Base-by-base conservation (phyloP, 64 coral and sea anemone species). In the Montipora sp. region DNA sequence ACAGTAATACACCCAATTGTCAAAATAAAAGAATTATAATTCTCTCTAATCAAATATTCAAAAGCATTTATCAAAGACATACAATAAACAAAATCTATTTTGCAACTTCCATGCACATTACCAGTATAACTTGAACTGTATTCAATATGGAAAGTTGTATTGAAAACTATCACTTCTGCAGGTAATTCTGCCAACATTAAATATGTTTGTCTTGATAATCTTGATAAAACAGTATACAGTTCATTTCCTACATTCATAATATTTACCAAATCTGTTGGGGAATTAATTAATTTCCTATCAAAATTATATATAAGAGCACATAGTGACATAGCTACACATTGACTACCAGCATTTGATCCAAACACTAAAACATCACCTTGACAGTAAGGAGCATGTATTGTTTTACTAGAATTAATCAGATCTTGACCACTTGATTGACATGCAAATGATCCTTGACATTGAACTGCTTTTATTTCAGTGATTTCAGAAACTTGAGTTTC, bases 341-440 rank as follows among this genome's bases (percentile, higher is more conserved):
- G 27, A 36, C 1, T 36, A 36, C 27, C 27, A 36, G 27, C 27
- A 36, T 1, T 36, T 36, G 27, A 36, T 36, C 27, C 27, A 93
- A 92, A 93, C 45, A 93, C 14, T 51, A 19, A 60, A 13, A 78
- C 75, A 93, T 87, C 61, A 74, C 59, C 90, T 92, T 87, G 90
- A 77, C 69, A 16, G 78, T 92, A 92, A 58, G n/a, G 66, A 51
- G 77, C 27, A 36, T 36, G 27, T 36, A 36, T 36, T 36, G 27
- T 36, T 36, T 36, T 36, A 36, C 27, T 36, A 91, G 81, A 8
- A 13, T 73, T 27, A 27, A 27, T 27, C 24, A 27, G 24, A 27
- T 27, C 24, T 27, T 27, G 24, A 27, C 24, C 24, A 27, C 24
- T 27, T 27, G 24, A 27, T 27, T 27, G 24, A 27, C 24, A 27